Evolutionary conservation across 2,797 vertebrate species (phyloP).

Genomic region (Champsocephalus gunnari): DNA sequence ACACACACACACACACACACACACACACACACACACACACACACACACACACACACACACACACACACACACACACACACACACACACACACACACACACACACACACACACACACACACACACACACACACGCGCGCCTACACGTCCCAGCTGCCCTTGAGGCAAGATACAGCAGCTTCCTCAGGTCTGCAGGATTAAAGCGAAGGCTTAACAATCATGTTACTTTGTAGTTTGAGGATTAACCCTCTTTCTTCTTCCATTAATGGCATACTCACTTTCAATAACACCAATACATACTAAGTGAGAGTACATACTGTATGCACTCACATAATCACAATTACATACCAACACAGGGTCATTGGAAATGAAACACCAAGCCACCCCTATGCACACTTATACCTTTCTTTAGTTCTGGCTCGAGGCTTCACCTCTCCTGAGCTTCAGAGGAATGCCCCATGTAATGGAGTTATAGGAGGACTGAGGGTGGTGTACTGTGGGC

Average conservation of each 20-base stretch:
- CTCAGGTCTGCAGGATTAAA: slow-evolving; percentile 69
- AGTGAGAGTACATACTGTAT: slow-evolving; percentile 12
- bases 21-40: too few relatives aligned
- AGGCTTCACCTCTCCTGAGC: slow-evolving; percentile 53
- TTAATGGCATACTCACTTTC: slow-evolving; percentile 40
- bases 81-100: background rate
- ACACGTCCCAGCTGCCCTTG: slow-evolving; percentile 34
- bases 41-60: background rate
- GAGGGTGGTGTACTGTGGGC: slow-evolving; percentile 37
- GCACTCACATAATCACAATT: slow-evolving; percentile 26
- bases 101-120: too few relatives aligned
- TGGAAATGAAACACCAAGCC: slow-evolving; percentile 36
- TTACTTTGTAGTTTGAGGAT: slow-evolving; percentile 64
- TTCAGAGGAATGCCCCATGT: slow-evolving; percentile 65
- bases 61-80: background rate
- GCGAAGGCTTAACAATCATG: slow-evolving; percentile 64
- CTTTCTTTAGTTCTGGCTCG: slow-evolving; percentile 38
- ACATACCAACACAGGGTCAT: slow-evolving; percentile 33
- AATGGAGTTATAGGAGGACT: slow-evolving; percentile 49
- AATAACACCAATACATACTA: slow-evolving; percentile 27
- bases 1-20: too few relatives aligned
- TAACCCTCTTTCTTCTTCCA: slow-evolving; percentile 53
- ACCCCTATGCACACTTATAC: slow-evolving; percentile 18
- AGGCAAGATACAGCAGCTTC: slow-evolving; percentile 59
- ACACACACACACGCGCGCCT: too few relatives aligned